Conservation (phyloP, 2,888 invertebrate genomes). For the Augochlorella aurata region DNA sequence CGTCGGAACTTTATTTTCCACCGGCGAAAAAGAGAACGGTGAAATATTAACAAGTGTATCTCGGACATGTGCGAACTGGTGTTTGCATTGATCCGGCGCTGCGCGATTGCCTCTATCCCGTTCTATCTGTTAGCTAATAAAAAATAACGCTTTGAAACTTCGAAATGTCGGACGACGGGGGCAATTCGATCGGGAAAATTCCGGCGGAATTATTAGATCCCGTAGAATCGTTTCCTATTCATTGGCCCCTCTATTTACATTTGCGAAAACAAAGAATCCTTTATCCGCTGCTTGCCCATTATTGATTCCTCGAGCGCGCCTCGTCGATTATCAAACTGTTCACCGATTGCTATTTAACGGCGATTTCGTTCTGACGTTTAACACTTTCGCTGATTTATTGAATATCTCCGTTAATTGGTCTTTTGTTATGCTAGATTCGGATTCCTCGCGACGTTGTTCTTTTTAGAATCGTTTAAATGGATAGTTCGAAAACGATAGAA, state of each 20-base stretch:
- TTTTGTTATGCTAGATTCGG: too few relatives aligned
- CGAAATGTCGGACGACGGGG: constrained; percentile 6
- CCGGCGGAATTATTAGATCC: constrained; percentile 1
- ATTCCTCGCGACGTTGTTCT: too few relatives aligned
- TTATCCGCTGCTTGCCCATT: neutral
- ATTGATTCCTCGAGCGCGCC: neutral
- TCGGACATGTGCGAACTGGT: constrained; percentile 3
- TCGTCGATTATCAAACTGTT: neutral
- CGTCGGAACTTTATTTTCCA: constrained; percentile 18
- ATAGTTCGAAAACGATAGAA: too few relatives aligned
- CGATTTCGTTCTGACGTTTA: neutral
- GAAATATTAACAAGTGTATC: constrained; percentile 35
- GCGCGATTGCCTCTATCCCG: neutral
- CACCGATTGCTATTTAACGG: neutral
- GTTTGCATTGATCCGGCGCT: constrained; percentile 19
- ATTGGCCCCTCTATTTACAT: neutral
- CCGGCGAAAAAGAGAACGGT: constrained; percentile 10
- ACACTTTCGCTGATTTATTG: neutral
- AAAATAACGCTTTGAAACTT: constrained; percentile 22
- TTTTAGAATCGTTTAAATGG: too few relatives aligned
- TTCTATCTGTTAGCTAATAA: constrained; percentile 17
- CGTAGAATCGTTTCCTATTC: neutral
- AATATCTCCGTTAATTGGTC: too few relatives aligned
- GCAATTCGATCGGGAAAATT: neutral
- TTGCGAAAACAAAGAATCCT: neutral